phyloP scores from a whole-genome alignment of 2,888 invertebrate species.

The Furcula furcula region DNA sequence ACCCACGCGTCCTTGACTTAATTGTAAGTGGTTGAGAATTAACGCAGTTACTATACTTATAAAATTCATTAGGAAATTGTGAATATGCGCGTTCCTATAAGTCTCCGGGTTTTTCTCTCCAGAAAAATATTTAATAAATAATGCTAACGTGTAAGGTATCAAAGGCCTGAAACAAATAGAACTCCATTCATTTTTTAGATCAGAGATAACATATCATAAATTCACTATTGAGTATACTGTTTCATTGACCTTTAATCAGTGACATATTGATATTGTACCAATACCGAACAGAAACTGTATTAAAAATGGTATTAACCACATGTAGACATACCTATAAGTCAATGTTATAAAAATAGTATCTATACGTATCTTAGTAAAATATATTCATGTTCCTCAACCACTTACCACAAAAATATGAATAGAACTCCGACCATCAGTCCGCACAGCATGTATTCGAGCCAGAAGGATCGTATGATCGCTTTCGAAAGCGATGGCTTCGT shows the following conservation, averaged over 20 bases:
- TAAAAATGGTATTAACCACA: too few species aligned
- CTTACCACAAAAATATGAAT: constrained; percentile 82
- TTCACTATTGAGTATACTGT: background rate
- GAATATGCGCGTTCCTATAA: constrained; percentile 83
- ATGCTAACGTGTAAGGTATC: constrained; percentile 82
- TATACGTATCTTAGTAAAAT: too few species aligned
- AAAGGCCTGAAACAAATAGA: constrained; percentile 77
- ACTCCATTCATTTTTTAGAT: background rate
- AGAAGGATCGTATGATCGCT: constrained; percentile 83
- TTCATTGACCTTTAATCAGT: background rate
- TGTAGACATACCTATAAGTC: too few species aligned
- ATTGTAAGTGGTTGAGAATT: constrained; percentile 83
- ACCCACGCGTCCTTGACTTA: constrained; percentile 84
- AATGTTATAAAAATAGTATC: too few species aligned
- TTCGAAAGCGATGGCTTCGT: constrained; percentile 81
- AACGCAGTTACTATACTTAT: constrained; percentile 81
- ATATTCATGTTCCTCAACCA: constrained; percentile 3
- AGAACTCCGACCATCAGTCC: constrained; percentile 82
- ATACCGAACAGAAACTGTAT: too few species aligned
- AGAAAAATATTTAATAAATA: constrained; percentile 84
- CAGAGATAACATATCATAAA: background rate
- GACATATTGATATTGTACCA: background rate
- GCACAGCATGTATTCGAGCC: constrained; percentile 81
- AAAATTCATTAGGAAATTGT: constrained; percentile 83
- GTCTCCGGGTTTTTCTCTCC: constrained; percentile 69